phyloP scores from a whole-genome alignment of 2,797 vertebrate species.

The Bradypodion pumilum region DNA sequence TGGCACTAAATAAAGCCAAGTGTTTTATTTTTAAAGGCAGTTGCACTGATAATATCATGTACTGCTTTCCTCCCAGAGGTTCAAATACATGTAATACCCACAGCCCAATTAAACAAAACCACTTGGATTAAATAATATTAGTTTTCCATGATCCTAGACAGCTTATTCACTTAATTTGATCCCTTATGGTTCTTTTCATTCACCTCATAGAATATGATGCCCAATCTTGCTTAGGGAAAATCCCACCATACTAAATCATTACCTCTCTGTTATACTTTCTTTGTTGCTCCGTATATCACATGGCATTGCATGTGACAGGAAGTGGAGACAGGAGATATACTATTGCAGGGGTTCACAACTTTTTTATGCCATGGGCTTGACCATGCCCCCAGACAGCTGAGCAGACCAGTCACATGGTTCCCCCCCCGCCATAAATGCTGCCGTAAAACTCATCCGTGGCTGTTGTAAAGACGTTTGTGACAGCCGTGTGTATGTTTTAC shows the following conservation, averaged over 20 bases:
- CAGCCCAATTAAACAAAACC: slow-evolving; percentile 22
- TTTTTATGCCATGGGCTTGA: too few species aligned
- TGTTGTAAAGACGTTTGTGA: too few species aligned
- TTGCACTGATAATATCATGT: neutral
- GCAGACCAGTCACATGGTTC: too few species aligned
- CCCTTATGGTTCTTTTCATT: slow-evolving; percentile 3
- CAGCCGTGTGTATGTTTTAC: too few species aligned
- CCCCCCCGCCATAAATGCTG: too few species aligned
- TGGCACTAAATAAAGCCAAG: neutral
- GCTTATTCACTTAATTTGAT: slow-evolving; percentile 3
- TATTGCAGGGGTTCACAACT: too few species aligned
- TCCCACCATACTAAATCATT: neutral
- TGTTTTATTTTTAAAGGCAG: neutral
- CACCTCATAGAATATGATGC: neutral
- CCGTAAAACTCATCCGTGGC: too few species aligned
- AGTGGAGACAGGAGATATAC: neutral
- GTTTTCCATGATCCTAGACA: slow-evolving; percentile 3
- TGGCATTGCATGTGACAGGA: neutral
- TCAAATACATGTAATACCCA: slow-evolving; percentile 16
- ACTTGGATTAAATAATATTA: slow-evolving; percentile 32
- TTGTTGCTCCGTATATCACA: neutral
- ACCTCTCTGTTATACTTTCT: neutral
- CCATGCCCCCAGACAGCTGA: too few species aligned
- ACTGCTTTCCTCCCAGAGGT: slow-evolving; percentile 1
- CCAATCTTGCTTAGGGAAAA: neutral